These are phyloP conservation scores for Rynchops niger DNA, from an alignment of 2,113 vertebrate genomes.

Conservation along the genomic window DNA sequence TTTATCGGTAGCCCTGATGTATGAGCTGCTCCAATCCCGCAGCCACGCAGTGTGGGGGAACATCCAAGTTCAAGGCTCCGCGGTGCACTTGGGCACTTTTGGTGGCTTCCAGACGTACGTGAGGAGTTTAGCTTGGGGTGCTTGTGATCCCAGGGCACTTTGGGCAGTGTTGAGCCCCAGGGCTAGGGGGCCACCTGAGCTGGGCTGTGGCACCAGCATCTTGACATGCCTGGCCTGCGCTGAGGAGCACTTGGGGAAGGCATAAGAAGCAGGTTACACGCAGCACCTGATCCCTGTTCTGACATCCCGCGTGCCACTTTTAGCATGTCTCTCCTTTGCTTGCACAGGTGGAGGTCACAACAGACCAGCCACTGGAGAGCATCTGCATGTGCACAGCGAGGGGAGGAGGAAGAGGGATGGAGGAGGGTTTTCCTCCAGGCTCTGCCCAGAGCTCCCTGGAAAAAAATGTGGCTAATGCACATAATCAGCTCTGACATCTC, in stretches of 20 bases:
- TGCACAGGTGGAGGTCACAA: background rate
- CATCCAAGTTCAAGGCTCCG: background rate
- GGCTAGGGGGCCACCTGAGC: background rate
- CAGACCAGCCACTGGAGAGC: background rate
- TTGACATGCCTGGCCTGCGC: background rate
- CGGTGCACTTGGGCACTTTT: background rate
- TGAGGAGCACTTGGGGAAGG: background rate
- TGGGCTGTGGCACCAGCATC: rapidly evolving
- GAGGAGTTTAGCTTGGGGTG: background rate
- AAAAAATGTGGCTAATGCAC: rapidly evolving
- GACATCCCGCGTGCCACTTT: background rate
- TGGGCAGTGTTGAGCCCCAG: rapidly evolving
- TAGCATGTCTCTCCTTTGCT: background rate
- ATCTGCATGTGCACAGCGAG: rapidly evolving
- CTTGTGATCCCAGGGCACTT: background rate
- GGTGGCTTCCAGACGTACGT: background rate
- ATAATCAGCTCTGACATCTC: background rate
- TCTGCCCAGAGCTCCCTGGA: background rate
- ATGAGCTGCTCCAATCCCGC: background rate
- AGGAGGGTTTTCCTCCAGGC: background rate
- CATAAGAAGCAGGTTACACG: background rate
- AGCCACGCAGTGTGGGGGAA: rapidly evolving
- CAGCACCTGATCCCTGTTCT: background rate
- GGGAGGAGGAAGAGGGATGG: background rate
- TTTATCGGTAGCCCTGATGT: background rate